Evolutionary conservation across 2,888 invertebrate species (phyloP), one percentile per base, ranked within the genome.

Genomic region (Euphydryas editha): DNA sequence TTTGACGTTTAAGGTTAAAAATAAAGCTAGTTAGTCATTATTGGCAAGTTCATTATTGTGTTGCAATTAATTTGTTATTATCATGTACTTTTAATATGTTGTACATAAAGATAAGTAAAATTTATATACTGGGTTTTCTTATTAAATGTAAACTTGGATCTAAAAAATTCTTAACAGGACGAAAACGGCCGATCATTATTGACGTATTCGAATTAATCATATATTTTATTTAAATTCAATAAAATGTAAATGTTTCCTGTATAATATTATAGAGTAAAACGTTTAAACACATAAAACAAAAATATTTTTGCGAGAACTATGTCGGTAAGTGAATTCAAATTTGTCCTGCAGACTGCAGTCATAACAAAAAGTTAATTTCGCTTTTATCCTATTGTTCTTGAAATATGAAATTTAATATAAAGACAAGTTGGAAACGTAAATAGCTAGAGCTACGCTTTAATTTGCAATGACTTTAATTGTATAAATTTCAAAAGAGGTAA

Each of bases 1-100:
- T 65, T 62, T 68, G 62, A 62, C 68, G 49, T 70, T 70, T 60
- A 70, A 68, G 70, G 68, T 70, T 68, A 70, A 68, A 68, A 65
- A 68, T 68, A 70, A 60, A 66, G 62, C 30, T 46, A 61, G 51
- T 70, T 70, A 59, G 57, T 60, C 68, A 54, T 51, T 51, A 51
- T 62, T 66, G 56, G 42, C 20, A 49, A 62, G 62, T 61, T 60
- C 67, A 54, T 60, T 59, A 65, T 44, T 56, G 24, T 46, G 46
- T 65, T 47, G 24, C 56, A 30, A 59, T 70, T 69, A 63, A 67
- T 62, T 51, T 15, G 7, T 51, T 51, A 24, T 51, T 51, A 51
- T 51, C 21, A 15, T 24, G 15, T 15, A 51, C 1, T 55, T 36
- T 20, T 24, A 15, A n/a, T 58, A 7, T 63, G 20, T 62, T n/a